These are phyloP conservation scores for Anas acuta DNA, from an alignment of 2,797 vertebrate genomes.

Conservation along the genomic window DNA sequence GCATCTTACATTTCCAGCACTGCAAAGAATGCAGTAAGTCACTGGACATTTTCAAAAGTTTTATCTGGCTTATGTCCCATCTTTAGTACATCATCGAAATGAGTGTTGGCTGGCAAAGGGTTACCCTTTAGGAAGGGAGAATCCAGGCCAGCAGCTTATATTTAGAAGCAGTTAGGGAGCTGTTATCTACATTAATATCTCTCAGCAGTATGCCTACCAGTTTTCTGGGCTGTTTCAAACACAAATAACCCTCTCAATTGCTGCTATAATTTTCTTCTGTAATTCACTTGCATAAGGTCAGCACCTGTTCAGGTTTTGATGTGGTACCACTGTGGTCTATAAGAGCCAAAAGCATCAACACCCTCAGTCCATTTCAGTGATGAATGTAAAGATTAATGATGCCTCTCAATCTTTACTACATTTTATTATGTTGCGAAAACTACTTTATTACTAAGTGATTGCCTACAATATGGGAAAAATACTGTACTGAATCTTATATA, in stretches of 20 bases:
- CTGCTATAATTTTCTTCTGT: not conserved
- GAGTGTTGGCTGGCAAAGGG: constrained; percentile 66
- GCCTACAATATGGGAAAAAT: not conserved
- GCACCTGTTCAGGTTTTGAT: not conserved
- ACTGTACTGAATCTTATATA: not conserved
- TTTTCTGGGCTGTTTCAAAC: not conserved
- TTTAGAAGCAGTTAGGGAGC: not conserved
- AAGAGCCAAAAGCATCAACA: not conserved
- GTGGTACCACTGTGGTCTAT: not conserved
- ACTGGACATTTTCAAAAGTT: constrained; percentile 49
- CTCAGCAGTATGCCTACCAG: not conserved
- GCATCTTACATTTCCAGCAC: constrained; percentile 35
- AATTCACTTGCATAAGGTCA: not conserved
- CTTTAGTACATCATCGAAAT: constrained; percentile 62
- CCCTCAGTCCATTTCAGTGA: not conserved
- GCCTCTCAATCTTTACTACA: not conserved
- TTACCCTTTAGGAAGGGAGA: not conserved
- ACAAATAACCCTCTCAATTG: not conserved
- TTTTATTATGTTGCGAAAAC: not conserved
- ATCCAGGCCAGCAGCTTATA: not conserved
- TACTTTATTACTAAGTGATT: not conserved
- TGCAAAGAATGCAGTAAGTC: constrained; percentile 20
- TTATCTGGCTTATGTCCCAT: constrained; percentile 39
- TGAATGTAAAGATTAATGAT: not conserved
- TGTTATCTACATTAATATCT: not conserved